Percentiles rank a stretch among this genome's conserved stretches.
Evolutionary conservation across 2,113 vertebrate genomes (phyloP).

Genomic region (Electrona antarctica): DNA sequence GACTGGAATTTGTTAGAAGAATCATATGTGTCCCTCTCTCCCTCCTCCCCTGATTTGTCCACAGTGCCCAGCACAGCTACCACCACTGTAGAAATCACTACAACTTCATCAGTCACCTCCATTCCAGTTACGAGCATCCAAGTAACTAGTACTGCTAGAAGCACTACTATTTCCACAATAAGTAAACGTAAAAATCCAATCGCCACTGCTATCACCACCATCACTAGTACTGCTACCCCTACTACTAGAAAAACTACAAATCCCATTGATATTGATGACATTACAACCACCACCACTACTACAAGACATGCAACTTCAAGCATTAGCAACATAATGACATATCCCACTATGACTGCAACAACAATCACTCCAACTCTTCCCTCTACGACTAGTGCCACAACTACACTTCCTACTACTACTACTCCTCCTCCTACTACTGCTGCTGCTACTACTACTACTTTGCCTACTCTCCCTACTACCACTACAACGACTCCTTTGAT

Average conservation of each 20-base stretch:
- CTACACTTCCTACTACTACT: constrained; percentile 6
- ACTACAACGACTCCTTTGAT: background rate
- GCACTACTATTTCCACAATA: constrained; percentile 15
- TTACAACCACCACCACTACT: too few species aligned
- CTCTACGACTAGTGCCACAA: constrained; percentile 9
- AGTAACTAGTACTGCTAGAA: constrained; percentile 17
- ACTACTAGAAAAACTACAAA: constrained; percentile 9
- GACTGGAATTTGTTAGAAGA: constrained; percentile 39
- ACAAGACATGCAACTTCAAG: too few species aligned
- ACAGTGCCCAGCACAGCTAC: constrained; percentile 10
- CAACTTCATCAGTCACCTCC: constrained; percentile 30
- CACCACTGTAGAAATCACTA: constrained; percentile 29
- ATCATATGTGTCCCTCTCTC: constrained; percentile 34
- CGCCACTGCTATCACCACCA: constrained; percentile 10
- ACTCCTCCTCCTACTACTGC: constrained; percentile 7
- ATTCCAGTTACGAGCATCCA: constrained; percentile 1
- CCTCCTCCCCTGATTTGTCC: constrained; percentile 12
- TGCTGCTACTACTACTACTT: constrained; percentile 5
- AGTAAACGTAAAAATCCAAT: constrained; percentile 8
- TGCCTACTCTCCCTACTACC: too few species aligned
- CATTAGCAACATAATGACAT: too few species aligned
- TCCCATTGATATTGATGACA: background rate
- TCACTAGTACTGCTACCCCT: background rate
- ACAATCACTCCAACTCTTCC: background rate
- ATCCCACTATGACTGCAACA: constrained; percentile 7